These are phyloP conservation scores for Daptonema setosum DNA, from an alignment of 2,888 invertebrate species.

Conservation along the genomic window DNA sequence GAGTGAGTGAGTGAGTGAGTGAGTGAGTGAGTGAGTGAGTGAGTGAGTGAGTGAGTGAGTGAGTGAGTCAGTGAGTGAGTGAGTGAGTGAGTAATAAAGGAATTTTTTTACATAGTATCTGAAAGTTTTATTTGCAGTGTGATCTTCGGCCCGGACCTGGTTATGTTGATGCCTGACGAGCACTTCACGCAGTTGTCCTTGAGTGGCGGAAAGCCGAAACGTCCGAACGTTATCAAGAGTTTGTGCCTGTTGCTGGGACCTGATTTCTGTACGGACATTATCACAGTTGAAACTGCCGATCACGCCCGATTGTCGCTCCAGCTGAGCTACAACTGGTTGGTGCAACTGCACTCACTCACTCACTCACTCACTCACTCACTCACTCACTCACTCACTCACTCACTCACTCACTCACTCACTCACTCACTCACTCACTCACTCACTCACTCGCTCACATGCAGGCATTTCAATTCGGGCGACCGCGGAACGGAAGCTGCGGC, in stretches of 20 bases:
- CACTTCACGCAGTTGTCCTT: conserved; percentile 35
- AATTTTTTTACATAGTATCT: no score
- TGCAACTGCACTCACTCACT: not conserved
- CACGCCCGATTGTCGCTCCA: conserved; percentile 35
- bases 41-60: no score
- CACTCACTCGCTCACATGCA: conserved; percentile 8
- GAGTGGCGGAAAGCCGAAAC: conserved; percentile 35
- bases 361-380: not conserved
- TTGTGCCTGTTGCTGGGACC: conserved; percentile 34
- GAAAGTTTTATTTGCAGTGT: no score
- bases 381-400: not conserved
- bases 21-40: no score
- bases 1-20: not conserved
- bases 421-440: no score
- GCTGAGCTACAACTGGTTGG: conserved; percentile 34
- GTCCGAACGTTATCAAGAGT: conserved; percentile 32
- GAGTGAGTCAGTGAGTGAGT: no score
- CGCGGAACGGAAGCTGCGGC: conserved; percentile 26
- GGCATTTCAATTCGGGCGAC: conserved; percentile 31
- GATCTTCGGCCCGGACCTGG: conserved; percentile 36
- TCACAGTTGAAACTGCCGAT: conserved; percentile 35
- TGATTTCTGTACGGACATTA: conserved; percentile 35
- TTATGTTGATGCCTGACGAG: conserved; percentile 36
- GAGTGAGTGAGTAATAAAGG: no score
- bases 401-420: not conserved